Evolutionary conservation across 1,140 invertebrate species (phyloP).

Genomic region (Drosophila teissieri): DNA sequence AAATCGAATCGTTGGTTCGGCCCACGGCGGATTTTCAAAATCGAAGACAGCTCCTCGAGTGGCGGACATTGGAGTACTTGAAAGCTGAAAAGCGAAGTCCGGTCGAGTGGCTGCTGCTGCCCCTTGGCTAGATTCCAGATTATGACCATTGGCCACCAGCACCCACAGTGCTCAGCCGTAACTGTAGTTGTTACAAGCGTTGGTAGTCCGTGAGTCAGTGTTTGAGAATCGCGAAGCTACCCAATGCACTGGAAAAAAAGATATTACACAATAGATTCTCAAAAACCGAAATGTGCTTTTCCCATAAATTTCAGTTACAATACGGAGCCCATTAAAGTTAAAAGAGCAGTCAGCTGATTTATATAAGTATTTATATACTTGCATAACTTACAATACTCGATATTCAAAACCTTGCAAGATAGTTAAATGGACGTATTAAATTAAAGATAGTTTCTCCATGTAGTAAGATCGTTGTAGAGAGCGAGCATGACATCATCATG

Average conservation of each 20-base stretch:
- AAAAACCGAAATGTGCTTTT: neutral
- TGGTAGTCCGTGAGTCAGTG: conserved; percentile 40
- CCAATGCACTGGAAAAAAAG: neutral
- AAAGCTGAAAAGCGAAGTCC: conserved; percentile 15
- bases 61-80: conserved; percentile 27
- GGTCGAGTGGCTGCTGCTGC: conserved; percentile 21
- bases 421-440: no score
- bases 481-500: conserved; percentile 64
- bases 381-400: no score
- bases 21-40: conserved; percentile 70
- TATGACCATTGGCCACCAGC: conserved; percentile 22
- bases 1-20: conserved; percentile 24
- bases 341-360: no score
- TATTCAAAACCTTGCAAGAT: no score
- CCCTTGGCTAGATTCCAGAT: conserved; percentile 37
- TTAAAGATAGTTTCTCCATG: neutral
- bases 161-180: conserved; percentile 35
- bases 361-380: no score
- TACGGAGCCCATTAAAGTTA: no score
- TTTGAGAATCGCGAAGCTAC: neutral
- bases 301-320: neutral
- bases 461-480: neutral
- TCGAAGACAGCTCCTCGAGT: conserved; percentile 33
- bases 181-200: conserved; percentile 74
- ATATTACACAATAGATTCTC: neutral